Conservation (phyloP, 2,113 vertebrate genomes). For the Cyphomyrus plagiostoma region DNA sequence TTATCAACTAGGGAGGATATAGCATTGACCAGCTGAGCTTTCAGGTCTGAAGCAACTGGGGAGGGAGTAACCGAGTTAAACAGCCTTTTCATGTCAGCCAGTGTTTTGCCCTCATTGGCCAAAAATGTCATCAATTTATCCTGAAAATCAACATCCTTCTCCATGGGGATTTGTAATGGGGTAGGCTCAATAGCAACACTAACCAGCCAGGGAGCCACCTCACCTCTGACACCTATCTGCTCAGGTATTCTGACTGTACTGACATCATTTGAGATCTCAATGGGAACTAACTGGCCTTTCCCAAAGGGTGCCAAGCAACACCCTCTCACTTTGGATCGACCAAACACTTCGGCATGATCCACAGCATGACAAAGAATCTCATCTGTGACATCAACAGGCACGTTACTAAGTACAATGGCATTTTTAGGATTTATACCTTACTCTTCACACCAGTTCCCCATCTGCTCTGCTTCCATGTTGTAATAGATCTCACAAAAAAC, state of each 20-base stretch:
- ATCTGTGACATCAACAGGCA: background rate
- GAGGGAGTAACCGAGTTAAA: background rate
- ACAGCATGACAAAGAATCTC: background rate
- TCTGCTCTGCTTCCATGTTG: conserved; percentile 13
- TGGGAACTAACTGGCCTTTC: background rate
- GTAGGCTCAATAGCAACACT: background rate
- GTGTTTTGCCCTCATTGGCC: conserved; percentile 1
- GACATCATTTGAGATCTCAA: background rate
- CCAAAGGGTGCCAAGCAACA: background rate
- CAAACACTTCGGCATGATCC: background rate
- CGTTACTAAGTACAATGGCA: conserved; percentile 9
- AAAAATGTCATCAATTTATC: conserved; percentile 9
- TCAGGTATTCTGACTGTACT: background rate
- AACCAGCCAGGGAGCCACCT: conserved; percentile 9
- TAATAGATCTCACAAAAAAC: background rate
- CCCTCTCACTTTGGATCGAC: background rate
- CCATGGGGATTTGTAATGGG: background rate
- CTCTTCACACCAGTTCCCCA: background rate
- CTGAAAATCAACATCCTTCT: background rate
- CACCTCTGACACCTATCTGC: background rate
- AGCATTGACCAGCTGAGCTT: background rate
- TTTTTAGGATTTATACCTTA: background rate
- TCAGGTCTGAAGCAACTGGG: background rate
- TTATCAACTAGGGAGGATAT: conserved; percentile 11
- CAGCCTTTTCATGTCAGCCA: conserved; percentile 15